These are phyloP conservation scores for Falco naumanni DNA, from an alignment of 2,797 vertebrate genomes.

Conservation along the genomic window DNA sequence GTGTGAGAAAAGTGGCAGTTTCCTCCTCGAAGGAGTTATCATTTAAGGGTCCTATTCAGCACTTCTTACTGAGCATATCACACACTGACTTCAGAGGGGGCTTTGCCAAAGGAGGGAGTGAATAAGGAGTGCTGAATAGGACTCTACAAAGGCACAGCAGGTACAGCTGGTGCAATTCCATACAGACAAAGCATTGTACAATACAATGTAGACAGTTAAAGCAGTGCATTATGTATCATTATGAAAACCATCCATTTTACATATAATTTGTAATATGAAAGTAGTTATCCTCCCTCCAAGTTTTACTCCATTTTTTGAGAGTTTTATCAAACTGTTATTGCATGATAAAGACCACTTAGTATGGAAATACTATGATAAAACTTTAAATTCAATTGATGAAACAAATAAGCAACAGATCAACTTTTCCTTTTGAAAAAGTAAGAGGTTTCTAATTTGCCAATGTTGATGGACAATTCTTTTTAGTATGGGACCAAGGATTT, in stretches of 20 bases:
- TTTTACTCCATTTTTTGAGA: slow-evolving; percentile 58
- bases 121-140: slow-evolving; percentile 63
- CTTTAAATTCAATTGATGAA: slow-evolving; percentile 1
- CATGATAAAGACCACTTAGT: neutral
- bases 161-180: slow-evolving; percentile 69
- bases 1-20: slow-evolving; percentile 53
- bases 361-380: slow-evolving; percentile 30
- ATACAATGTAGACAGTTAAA: slow-evolving; percentile 55
- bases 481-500: neutral
- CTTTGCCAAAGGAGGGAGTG: slow-evolving; percentile 56
- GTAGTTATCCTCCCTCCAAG: slow-evolving; percentile 65
- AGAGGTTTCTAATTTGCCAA: neutral
- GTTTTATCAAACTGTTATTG: slow-evolving; percentile 45
- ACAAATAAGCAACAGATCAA: neutral
- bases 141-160: slow-evolving; percentile 70
- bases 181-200: slow-evolving; percentile 52
- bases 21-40: slow-evolving; percentile 43
- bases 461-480: neutral
- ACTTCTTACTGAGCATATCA: slow-evolving; percentile 46
- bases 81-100: slow-evolving; percentile 56
- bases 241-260: slow-evolving; percentile 61
- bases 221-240: slow-evolving; percentile 63
- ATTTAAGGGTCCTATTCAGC: slow-evolving; percentile 55
- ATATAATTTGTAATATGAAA: slow-evolving; percentile 67
- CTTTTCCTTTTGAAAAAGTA: neutral